A percentile compares a stretch with the other conserved stretches of the same genome.
Evolutionary conservation across 2,113 vertebrate species (phyloP).

Genomic region (Formicarius rufipectus): DNA sequence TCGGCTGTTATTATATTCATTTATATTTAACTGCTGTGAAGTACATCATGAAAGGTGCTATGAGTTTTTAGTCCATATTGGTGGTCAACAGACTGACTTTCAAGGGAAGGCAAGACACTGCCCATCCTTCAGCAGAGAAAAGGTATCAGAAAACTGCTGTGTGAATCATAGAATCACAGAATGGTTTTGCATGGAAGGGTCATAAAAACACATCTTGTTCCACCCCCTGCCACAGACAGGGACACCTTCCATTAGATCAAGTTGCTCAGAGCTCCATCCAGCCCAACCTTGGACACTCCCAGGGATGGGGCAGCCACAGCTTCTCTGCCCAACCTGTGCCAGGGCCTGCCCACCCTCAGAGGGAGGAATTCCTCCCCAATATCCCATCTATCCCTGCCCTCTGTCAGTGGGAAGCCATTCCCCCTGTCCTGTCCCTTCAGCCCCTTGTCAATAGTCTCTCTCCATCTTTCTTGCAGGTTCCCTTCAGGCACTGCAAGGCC

Average conservation of each 20-base stretch:
- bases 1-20: background rate
- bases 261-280: background rate
- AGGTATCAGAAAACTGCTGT: background rate
- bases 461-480: too few species aligned
- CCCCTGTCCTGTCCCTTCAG: background rate
- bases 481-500: background rate
- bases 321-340: background rate
- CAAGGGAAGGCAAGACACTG: background rate
- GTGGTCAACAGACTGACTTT: background rate
- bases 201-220: rapidly evolving
- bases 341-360: background rate
- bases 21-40: background rate
- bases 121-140: background rate
- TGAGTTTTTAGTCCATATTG: background rate
- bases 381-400: background rate
- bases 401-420: background rate
- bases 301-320: background rate
- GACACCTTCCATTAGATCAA: background rate
- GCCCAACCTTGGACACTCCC: background rate
- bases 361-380: background rate
- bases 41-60: background rate
- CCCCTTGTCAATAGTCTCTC: background rate
- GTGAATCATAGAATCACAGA: background rate
- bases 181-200: background rate
- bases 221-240: background rate